Conservation (phyloP, 2,797 vertebrate genomes). For the Chrysocyon brachyurus region DNA sequence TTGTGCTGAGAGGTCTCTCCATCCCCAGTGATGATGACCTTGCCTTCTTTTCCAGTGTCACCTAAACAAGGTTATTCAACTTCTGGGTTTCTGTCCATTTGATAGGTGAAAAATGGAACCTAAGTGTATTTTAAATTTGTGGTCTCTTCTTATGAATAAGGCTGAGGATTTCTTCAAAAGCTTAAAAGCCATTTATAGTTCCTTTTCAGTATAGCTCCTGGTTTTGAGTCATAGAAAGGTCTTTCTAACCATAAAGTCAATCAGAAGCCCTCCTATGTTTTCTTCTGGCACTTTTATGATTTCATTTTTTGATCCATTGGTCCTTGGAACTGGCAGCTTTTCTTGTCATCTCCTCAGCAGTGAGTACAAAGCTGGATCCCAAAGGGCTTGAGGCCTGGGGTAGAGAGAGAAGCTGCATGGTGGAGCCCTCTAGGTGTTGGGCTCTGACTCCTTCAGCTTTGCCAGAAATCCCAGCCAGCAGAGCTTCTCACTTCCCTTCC, state of each 20-base stretch:
- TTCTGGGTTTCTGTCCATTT: constrained; percentile 36
- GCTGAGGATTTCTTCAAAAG: constrained; percentile 61
- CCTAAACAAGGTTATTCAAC: background rate
- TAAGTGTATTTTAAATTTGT: constrained; percentile 47
- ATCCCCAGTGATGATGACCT: background rate
- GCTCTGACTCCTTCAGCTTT: background rate
- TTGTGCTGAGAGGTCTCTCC: background rate
- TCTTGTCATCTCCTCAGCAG: constrained; percentile 25
- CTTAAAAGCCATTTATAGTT: background rate
- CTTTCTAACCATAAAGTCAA: background rate
- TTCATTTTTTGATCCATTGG: background rate
- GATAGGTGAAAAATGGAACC: constrained; percentile 49
- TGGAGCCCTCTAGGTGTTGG: background rate
- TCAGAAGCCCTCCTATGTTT: background rate
- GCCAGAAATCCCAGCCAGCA: background rate
- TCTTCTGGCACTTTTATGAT: constrained; percentile 21
- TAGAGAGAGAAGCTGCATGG: background rate
- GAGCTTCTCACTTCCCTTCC: background rate
- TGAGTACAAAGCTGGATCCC: background rate
- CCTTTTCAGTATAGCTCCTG: constrained; percentile 8
- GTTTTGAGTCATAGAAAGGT: constrained; percentile 1
- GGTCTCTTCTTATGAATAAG: background rate
- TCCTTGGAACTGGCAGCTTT: background rate
- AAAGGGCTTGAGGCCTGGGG: background rate
- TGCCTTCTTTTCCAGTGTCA: background rate